Base-by-base conservation (phyloP, 2,888 invertebrate species). In the Piscicola geometra region DNA sequence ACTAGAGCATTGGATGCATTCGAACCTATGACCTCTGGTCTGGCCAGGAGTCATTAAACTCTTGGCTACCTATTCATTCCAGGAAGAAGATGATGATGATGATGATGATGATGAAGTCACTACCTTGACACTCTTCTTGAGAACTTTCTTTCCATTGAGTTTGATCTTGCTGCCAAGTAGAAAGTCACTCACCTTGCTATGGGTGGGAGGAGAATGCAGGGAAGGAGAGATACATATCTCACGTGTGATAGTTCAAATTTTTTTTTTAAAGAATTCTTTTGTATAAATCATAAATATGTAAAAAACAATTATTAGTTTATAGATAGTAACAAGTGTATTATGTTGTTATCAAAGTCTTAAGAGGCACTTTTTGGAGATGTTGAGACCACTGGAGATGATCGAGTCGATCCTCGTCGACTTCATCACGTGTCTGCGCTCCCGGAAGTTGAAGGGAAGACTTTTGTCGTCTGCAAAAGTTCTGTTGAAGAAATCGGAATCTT, bases 101-200 rank as follows among this genome's bases (percentile, higher is more conserved):
- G 9, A 15, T 47, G 50, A 56, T 18, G 25, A 25, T 56, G 21
- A 25, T 25, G 25, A 77, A 33, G 64, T 47, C 75, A 66, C 71
- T 56, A 92, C 90, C 81, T 87, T 85, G 25, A 85, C 83, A 85
- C 92, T 91, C 86, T 93, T 93, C 84, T 93, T 93, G 52, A 87
- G 78, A 0, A 92, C 85, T 83, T 91, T 92, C 79, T 89, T 87
- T 5, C 92, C 93, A 86, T 93, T 93, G 0, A 92, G 84, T 82
- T 92, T 88, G 78, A 93, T 89, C 87, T 89, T 91, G 82, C 91
- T 91, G 79, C 91, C 91, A 86, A 92, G 93, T 84, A 93, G 92
- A 71, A 90, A 85, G 73, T 89, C 88, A 83, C 93, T 93, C 64
- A 92, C 88, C 89, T 92, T 93, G 83, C 92, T 92, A 84, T 80